phyloP scores from a whole-genome alignment of 2,113 vertebrate species.

The Hypanus sabinus region DNA sequence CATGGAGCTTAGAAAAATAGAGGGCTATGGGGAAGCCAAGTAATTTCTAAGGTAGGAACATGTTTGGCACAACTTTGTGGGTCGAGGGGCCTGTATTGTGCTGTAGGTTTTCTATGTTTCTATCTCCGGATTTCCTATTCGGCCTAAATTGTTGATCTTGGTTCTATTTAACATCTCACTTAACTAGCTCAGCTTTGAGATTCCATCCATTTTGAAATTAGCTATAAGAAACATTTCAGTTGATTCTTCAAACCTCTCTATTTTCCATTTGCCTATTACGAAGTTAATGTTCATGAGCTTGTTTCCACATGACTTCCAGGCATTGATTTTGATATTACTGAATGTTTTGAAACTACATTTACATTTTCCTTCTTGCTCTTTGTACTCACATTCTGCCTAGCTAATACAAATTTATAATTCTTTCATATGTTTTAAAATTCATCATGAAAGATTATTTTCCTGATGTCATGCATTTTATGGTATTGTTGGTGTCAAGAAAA shows the following conservation, averaged over 20 bases:
- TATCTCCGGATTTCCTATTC: constrained; percentile 32
- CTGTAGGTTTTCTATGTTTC: too few species aligned
- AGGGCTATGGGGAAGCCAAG: too few species aligned
- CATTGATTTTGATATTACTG: not conserved
- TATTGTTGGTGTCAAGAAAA: not conserved
- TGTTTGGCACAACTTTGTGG: too few species aligned
- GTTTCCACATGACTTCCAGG: not conserved
- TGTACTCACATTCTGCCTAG: not conserved
- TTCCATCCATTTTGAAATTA: constrained; percentile 14
- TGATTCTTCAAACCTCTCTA: not conserved
- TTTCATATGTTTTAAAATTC: not conserved
- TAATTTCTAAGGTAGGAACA: too few species aligned
- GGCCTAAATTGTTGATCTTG: constrained; percentile 17
- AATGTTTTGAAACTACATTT: not conserved
- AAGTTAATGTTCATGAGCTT: not conserved
- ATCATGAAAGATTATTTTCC: not conserved
- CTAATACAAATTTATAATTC: not conserved
- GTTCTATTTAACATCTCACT: constrained; percentile 12
- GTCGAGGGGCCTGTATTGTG: too few species aligned
- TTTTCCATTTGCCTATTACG: not conserved
- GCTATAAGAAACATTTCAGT: not conserved
- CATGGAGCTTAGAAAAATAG: too few species aligned
- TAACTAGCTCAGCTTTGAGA: constrained; percentile 4
- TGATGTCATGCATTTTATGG: not conserved
- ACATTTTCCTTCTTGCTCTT: not conserved